These are phyloP conservation scores for Recurvirostra avosetta DNA, from an alignment of 2,113 vertebrate genomes.

Conservation along the genomic window DNA sequence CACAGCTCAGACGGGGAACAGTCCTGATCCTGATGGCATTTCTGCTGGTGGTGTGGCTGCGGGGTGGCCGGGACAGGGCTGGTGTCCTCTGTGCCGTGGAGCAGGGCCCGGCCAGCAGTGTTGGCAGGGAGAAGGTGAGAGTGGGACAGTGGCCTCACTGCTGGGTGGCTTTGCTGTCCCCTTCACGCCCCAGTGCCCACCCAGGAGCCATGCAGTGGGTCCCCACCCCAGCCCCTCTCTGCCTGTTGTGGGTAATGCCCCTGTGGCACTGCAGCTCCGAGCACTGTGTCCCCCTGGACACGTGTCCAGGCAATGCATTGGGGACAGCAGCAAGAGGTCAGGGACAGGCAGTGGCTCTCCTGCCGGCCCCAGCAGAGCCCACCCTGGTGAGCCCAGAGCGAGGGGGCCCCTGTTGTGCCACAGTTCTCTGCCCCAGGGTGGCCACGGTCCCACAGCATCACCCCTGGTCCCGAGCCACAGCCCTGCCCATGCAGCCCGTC, in stretches of 20 bases:
- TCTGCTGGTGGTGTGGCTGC: neutral
- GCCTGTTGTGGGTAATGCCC: neutral
- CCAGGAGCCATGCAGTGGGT: neutral
- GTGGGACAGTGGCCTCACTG: rapidly evolving
- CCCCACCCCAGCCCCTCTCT: neutral
- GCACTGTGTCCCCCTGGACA: neutral
- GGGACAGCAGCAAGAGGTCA: neutral
- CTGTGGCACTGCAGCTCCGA: rapidly evolving
- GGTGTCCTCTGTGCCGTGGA: neutral
- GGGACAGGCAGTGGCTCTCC: neutral
- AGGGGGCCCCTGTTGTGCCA: neutral
- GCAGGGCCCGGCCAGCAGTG: neutral
- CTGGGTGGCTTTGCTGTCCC: too few species aligned
- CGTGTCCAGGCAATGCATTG: neutral
- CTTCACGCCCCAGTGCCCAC: neutral
- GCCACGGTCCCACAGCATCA: neutral
- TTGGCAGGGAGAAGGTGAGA: neutral
- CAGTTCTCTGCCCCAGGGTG: neutral
- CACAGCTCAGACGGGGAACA: neutral
- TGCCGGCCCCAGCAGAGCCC: neutral
- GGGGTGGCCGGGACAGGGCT: neutral
- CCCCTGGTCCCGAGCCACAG: neutral
- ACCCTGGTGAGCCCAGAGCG: rapidly evolving
- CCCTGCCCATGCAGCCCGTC: neutral
- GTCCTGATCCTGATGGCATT: neutral